A percentile compares a stretch with the other conserved stretches of the same genome.
These are phyloP conservation scores for Pachyramphus minor DNA, from an alignment of 2,113 vertebrate species.

Conservation along the genomic window DNA sequence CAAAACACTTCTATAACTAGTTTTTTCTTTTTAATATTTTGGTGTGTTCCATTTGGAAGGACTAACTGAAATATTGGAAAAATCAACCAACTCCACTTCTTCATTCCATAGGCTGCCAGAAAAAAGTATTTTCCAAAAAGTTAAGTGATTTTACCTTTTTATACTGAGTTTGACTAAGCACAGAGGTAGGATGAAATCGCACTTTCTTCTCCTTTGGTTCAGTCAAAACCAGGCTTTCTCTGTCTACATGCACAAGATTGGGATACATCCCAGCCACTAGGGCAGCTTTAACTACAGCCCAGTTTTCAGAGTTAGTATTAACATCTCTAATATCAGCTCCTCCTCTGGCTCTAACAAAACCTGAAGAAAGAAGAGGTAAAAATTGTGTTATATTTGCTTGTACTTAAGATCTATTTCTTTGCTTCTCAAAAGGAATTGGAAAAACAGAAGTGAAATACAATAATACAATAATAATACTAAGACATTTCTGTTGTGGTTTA, in stretches of 20 bases:
- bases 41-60: not conserved
- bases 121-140: not conserved
- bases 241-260: conserved; percentile 85
- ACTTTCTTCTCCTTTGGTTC: conserved; percentile 86
- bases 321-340: conserved; percentile 88
- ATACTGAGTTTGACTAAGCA: conserved; percentile 82
- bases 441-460: not conserved
- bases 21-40: not conserved
- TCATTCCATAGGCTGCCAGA: not conserved
- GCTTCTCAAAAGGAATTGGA: not conserved
- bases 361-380: conserved; percentile 61
- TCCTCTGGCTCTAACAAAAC: conserved; percentile 89
- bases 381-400: not conserved
- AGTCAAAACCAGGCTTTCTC: conserved; percentile 72
- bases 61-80: not conserved
- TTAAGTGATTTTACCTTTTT: conserved; percentile 81
- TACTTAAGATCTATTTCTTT: not conserved
- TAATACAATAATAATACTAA: not conserved
- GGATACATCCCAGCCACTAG: conserved; percentile 94
- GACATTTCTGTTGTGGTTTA: not conserved
- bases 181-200: conserved; percentile 87
- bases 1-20: not conserved
- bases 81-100: not conserved
- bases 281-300: conserved; percentile 94
- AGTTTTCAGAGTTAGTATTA: conserved; percentile 94